phyloP scores from a whole-genome alignment of 1,140 invertebrate species.

The Neodiprion fabricii region DNA sequence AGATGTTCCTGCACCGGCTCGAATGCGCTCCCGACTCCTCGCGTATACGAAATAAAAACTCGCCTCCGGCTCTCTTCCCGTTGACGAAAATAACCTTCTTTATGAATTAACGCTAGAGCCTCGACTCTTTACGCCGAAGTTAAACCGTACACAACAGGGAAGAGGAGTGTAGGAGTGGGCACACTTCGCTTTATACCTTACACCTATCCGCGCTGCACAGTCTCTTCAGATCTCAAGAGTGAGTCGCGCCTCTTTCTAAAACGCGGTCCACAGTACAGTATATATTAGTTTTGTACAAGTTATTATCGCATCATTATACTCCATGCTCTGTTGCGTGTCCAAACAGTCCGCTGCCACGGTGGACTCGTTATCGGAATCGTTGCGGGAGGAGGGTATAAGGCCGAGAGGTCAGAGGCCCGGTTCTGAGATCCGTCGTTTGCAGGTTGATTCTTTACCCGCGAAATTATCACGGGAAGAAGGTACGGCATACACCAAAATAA shows the following conservation, averaged over 20 bases:
- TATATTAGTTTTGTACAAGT: constrained; percentile 25
- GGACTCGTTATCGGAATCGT: background rate
- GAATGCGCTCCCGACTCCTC: background rate
- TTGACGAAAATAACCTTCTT: constrained; percentile 35
- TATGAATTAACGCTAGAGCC: constrained; percentile 19
- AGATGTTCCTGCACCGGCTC: constrained; percentile 12
- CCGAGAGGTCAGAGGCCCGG: background rate
- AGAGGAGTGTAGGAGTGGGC: too few species aligned
- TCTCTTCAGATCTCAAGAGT: background rate
- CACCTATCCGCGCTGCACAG: background rate
- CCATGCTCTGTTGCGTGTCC: constrained; percentile 54
- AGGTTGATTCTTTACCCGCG: background rate
- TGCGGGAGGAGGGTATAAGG: background rate
- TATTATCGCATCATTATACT: constrained; percentile 4
- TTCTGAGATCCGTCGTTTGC: too few species aligned
- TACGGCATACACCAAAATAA: background rate
- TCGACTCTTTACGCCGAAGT: background rate
- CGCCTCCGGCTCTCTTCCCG: constrained; percentile 15
- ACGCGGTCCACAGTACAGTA: constrained; percentile 8
- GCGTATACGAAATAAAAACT: constrained; percentile 35
- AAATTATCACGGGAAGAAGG: background rate
- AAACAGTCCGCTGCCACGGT: constrained; percentile 34
- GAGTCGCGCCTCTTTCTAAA: constrained; percentile 9
- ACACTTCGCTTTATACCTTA: background rate
- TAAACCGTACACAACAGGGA: background rate